phyloP scores from a whole-genome alignment of 2,113 vertebrate genomes.

The Glaucomys volans region DNA sequence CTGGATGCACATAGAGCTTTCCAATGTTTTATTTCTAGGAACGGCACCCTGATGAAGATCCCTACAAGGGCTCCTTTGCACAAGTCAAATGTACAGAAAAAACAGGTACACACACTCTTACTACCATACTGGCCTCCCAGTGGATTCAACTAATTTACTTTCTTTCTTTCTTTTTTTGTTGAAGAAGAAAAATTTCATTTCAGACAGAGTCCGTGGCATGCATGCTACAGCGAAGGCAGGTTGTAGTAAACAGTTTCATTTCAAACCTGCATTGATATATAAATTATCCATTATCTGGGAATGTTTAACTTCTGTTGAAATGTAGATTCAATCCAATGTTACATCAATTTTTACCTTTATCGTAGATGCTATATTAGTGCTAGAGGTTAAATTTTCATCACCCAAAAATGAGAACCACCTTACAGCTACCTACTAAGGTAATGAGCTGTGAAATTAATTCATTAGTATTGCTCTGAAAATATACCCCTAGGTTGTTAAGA shows the following conservation, averaged over 20 bases:
- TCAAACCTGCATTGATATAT: slow-evolving; percentile 82
- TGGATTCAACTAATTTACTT: too few species aligned
- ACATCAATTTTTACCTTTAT: slow-evolving; percentile 81
- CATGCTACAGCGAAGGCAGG: slow-evolving; percentile 79
- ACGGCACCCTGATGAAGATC: too few species aligned
- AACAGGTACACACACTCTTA: too few species aligned
- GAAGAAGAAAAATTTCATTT: slow-evolving; percentile 84
- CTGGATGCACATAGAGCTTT: too few species aligned
- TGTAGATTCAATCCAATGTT: slow-evolving; percentile 78
- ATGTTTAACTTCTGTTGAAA: slow-evolving; percentile 80
- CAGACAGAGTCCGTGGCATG: slow-evolving; percentile 77
- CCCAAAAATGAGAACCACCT: slow-evolving; percentile 73
- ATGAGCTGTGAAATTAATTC: slow-evolving; percentile 78
- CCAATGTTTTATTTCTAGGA: too few species aligned
- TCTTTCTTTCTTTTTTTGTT: not conserved
- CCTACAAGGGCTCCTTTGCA: too few species aligned
- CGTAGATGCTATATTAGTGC: slow-evolving; percentile 64
- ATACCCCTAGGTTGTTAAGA: slow-evolving; percentile 62
- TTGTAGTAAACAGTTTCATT: slow-evolving; percentile 74
- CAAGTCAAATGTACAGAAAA: too few species aligned
- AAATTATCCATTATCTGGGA: slow-evolving; percentile 86
- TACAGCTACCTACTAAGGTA: slow-evolving; percentile 71
- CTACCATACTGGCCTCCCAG: too few species aligned
- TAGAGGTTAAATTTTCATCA: slow-evolving; percentile 75
- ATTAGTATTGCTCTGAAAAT: slow-evolving; percentile 77